Evolutionary conservation across 1,140 invertebrate genomes (phyloP).

Genomic region (Achroia grisella): DNA sequence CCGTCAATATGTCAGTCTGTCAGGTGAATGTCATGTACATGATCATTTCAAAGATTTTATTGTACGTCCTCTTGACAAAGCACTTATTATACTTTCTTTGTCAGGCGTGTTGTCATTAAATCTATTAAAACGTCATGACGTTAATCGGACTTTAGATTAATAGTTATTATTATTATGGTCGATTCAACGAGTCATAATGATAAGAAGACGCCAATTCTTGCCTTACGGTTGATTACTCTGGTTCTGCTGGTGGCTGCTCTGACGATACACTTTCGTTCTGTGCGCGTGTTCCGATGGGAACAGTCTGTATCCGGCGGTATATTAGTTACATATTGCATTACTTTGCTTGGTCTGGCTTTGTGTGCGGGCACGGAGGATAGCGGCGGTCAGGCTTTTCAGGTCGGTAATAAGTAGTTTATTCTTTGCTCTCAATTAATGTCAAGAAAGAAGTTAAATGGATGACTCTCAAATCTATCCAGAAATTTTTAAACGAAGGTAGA

Average conservation of each 20-base stretch:
- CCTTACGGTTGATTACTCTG: slow-evolving; percentile 24
- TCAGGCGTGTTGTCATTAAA: background rate
- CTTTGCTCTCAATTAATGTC: too few relatives aligned
- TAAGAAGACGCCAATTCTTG: slow-evolving; percentile 15
- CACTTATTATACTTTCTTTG: too few relatives aligned
- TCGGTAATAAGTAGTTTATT: too few relatives aligned
- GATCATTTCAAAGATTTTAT: too few relatives aligned
- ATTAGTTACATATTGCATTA: slow-evolving; percentile 36
- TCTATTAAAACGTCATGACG: background rate
- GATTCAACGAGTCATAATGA: background rate
- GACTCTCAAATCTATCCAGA: too few relatives aligned
- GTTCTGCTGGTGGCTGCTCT: slow-evolving; percentile 28
- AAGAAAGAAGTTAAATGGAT: too few relatives aligned
- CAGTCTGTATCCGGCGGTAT: slow-evolving; percentile 42
- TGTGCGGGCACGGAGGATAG: slow-evolving; percentile 22
- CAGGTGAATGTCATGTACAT: too few relatives aligned
- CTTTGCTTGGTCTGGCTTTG: slow-evolving; percentile 26
- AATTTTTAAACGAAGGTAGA: too few relatives aligned
- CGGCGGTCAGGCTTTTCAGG: slow-evolving; percentile 31
- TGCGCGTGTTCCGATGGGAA: slow-evolving; percentile 51
- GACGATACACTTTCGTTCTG: slow-evolving; percentile 29
- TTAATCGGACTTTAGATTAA: too few relatives aligned
- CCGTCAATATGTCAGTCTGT: too few relatives aligned
- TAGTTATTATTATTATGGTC: too few relatives aligned
- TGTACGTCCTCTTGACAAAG: too few relatives aligned